Evolutionary conservation across 2,113 vertebrate genomes (phyloP).

Genomic region (Argyrosomus japonicus): DNA sequence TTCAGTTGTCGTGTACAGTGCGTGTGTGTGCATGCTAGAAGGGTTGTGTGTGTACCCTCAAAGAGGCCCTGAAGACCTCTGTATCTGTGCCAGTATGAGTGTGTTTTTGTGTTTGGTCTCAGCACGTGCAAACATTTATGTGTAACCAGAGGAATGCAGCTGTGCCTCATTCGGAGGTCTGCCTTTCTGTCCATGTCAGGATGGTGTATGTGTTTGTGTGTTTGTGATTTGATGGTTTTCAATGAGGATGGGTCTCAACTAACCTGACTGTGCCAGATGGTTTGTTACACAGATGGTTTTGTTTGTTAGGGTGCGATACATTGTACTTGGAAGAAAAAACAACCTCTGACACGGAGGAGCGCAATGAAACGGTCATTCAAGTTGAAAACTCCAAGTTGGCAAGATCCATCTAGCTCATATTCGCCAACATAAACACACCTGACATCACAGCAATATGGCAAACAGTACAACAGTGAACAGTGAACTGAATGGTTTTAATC

Average conservation of each 20-base stretch:
- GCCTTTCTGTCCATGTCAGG: conserved; percentile 17
- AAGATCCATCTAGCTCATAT: too few species aligned
- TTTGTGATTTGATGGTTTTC: not conserved
- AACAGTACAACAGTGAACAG: too few species aligned
- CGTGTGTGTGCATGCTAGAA: not conserved
- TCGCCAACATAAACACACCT: too few species aligned
- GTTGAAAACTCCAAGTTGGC: too few species aligned
- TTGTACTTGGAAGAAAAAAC: too few species aligned
- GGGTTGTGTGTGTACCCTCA: not conserved
- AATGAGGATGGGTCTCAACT: not conserved
- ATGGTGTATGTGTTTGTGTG: conserved; percentile 5
- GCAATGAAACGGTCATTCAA: too few species aligned
- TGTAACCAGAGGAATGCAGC: conserved; percentile 63
- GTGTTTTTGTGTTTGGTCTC: conserved; percentile 52
- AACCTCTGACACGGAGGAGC: too few species aligned
- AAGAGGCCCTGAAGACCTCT: conserved; percentile 15
- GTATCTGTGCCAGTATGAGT: conserved; percentile 23
- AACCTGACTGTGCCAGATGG: too few species aligned
- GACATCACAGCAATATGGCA: too few species aligned
- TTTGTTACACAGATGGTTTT: too few species aligned
- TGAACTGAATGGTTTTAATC: too few species aligned
- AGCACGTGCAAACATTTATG: conserved; percentile 66
- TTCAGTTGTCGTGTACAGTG: not conserved
- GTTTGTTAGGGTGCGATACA: too few species aligned
- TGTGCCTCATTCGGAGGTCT: conserved; percentile 36